Evolutionary conservation across 2,797 vertebrate species (phyloP).

Genomic region (Tamandua tetradactyla): DNA sequence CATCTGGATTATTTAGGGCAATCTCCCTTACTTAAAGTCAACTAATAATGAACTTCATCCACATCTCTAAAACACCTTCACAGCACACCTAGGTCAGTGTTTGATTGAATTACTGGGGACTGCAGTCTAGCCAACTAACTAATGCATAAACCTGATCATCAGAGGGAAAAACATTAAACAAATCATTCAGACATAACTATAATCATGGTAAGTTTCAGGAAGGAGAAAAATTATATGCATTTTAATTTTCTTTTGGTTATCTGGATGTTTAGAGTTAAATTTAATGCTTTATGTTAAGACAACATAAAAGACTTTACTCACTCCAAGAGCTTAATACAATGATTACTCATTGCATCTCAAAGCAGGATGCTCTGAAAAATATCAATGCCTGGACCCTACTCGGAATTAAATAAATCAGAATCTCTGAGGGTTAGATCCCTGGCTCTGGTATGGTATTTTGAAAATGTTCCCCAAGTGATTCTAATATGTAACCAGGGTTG

Average conservation of each 20-base stretch:
- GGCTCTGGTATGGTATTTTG: not conserved
- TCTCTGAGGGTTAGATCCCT: not conserved
- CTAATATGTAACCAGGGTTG: not conserved
- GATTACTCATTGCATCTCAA: not conserved
- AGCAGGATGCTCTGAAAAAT: not conserved
- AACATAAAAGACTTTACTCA: not conserved
- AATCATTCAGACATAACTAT: not conserved
- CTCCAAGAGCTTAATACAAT: not conserved
- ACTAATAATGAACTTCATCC: not conserved
- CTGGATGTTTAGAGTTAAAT: not conserved
- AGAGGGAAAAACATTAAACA: not conserved
- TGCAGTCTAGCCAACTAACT: not conserved
- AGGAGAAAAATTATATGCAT: not conserved
- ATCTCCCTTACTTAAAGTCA: not conserved
- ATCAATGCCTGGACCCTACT: not conserved
- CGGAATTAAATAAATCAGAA: not conserved
- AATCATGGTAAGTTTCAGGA: not conserved
- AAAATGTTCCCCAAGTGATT: not conserved
- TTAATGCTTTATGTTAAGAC: slow-evolving; percentile 6
- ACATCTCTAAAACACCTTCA: not conserved
- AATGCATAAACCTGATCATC: not conserved
- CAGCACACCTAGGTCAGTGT: not conserved
- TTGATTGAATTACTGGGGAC: not conserved
- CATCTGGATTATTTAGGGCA: not conserved
- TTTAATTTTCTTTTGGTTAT: not conserved